Base-by-base conservation (phyloP, 2,888 invertebrate species). In the Teleiodes luculella region DNA sequence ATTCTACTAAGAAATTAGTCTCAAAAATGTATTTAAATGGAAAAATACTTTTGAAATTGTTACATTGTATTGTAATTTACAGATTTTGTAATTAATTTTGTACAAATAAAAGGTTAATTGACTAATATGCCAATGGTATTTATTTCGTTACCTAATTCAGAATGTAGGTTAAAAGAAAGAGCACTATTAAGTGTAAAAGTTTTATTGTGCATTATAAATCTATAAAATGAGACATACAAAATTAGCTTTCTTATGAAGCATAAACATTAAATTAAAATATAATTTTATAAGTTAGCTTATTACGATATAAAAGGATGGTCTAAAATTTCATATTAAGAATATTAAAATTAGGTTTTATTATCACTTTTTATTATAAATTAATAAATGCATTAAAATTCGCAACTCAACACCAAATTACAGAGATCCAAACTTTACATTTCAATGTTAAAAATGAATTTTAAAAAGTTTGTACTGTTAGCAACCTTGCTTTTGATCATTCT, bases 171-270 rank as follows among this genome's bases (percentile, higher is more conserved):
- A 47, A 53, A 62, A 58, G 54, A 64, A 61, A 62, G 52, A 58
- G 55, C 36, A 39, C 20, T n/a, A 45, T 59, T 64, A 67, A 60
- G 74, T 78, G 76, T 76, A 78, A 79, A 80, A 72, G 60, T 63
- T 78, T 76, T 82, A 82, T 77, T 84, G 83, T 81, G 83, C 80
- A 74, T 68, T 75, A 72, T 28, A 72, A 72, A 77, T 63, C 65
- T 67, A 70, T 67, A 62, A n/a, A n/a, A 57, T 63, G 66, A 68
- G 70, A 67, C 66, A 74, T 68, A 76, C 31, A 51, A 68, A 66
- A 66, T 65, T 58, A 66, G 60, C 62, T 57, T 57, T 63, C 37
- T 57, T 57, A 59, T 51, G 56, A 75, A 75, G 72, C 76, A 69
- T 65, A 69, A 41, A 18, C 16, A 64, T 60, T 63, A 67, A 41